Evolutionary conservation across 2,113 vertebrate species (phyloP), one percentile per base, ranked within the genome.

Genomic region (Gavialis gangeticus): DNA sequence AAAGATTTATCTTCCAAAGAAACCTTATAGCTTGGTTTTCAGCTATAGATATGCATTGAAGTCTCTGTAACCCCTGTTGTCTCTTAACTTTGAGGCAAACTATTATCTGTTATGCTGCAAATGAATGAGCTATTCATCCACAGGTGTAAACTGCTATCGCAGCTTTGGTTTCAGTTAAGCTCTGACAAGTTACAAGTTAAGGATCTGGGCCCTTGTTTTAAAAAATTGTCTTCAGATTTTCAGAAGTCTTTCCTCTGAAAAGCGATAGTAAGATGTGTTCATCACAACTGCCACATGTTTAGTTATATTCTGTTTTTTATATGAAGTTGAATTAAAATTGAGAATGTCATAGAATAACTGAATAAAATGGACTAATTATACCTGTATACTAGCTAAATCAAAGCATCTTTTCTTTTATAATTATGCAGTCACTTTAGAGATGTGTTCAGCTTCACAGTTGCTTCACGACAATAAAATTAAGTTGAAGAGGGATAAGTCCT

Each of bases 321-420:
- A 83, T 96, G 81, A 96, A 90, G 19, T 27, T 93, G 82, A 96
- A 89, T 96, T 96, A 95, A 91, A 91, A 77, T 94, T 85, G 63
- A 86, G 75, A 91, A 75, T 71, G 15, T 60, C 10, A 86, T 30
- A 96, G 87, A 79, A 62, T 54, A 75, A 80, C 83, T 75, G 89
- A 94, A 94, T 93, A 34, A 97, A 88, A 90, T 89, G 66, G 91
- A 96, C 85, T 91, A 85, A 64, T 94, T 95, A 87, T 71, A 87
- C 83, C 79, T 94, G 84, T 89, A 64, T 96, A 96, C 95, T 95
- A 94, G 91, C 66, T 56, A 67, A 69, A 66, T 78, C 79, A 93
- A 92, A 94, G 82, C 28, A 46, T 22, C 81, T 79, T 80, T 90
- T 94, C 24, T 60, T 28, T 58, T 66, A 73, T 17, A 17, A 79